Base-by-base conservation (phyloP, 2,888 invertebrate genomes). In the Copidosoma aretas region DNA sequence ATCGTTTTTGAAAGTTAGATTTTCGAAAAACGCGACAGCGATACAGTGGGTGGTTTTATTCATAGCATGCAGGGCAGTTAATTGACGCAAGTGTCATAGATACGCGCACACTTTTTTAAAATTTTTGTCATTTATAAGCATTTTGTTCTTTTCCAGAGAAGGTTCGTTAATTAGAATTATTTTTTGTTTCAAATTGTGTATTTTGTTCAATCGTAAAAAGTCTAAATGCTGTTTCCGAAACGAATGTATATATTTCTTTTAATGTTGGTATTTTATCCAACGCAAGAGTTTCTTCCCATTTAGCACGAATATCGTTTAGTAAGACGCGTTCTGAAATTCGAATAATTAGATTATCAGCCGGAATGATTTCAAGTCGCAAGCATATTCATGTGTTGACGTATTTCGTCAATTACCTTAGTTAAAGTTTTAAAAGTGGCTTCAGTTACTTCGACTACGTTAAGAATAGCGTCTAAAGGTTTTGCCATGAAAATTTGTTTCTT, bases 401-500 rank as follows among this genome's bases (percentile, higher is more conserved):
- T 41, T 41, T 41, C 41, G 15, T 58, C 21, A 12, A 41, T 5
- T n/a, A 39, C 14, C 10, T 39, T 5, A n/a, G 41, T 14, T 21
- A 58, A 19, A 19, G 10, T 21, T 14, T n/a, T 21, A 14, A 12
- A 4, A 1, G 41, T 41, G 19, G 39, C 12, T n/a, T 41, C 1
- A 1, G 17, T 17, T 1, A 8, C 17, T 19, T 5, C 17, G 15
- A 10, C 32, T 14, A 15, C 5, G 14, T 32, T 3, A 5, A 58
- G 4, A n/a, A 58, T 41, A 14, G 58, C 58, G 12, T 58, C 58
- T 10, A 73, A 22, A 65, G 75, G 71, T 4, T 61, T 71, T 1
- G 71, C 59, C 21, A 72, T 63, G 25, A 75, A 41, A n/a, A 70
- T 14, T 10, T 71, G 61, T 57, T 70, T 72, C 5, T 19, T n/a